phyloP scores from a whole-genome alignment of 2,888 invertebrate genomes.

The Limnephilus rhombicus region DNA sequence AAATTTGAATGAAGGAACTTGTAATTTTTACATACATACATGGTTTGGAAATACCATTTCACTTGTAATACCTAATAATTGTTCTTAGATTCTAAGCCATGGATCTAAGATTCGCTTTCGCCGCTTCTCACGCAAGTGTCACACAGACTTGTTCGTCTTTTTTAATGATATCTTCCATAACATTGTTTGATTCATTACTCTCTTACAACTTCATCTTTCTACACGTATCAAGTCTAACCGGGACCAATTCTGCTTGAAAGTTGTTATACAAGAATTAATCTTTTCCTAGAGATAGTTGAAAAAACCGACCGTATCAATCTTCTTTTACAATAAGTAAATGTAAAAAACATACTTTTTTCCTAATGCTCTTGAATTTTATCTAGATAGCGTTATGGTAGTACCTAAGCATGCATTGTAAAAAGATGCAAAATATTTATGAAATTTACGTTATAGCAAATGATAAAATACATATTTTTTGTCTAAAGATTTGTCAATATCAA shows the following conservation, averaged over 20 bases:
- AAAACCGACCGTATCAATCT: not conserved
- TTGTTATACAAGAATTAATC: not conserved
- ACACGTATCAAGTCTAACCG: not conserved
- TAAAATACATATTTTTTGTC: no score
- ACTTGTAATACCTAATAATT: slow-evolving; percentile 14
- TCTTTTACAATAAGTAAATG: no score
- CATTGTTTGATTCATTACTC: slow-evolving; percentile 6
- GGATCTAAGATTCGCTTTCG: slow-evolving; percentile 3
- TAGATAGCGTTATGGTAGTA: no score
- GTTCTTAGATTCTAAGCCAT: not conserved
- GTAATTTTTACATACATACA: slow-evolving; percentile 6
- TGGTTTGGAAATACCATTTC: slow-evolving; percentile 38
- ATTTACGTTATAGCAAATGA: no score
- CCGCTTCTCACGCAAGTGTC: slow-evolving; percentile 39
- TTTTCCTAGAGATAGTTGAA: not conserved
- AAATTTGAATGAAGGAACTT: slow-evolving; percentile 39
- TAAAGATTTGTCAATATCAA: no score
- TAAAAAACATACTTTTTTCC: no score
- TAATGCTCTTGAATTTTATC: no score
- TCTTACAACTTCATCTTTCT: not conserved
- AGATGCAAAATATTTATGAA: no score
- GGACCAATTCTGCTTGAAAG: not conserved
- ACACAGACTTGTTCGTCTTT: not conserved
- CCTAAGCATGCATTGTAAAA: no score
- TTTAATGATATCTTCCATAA: not conserved